Evolutionary conservation across 2,113 vertebrate species (phyloP).

Genomic region (Crotalus tigris): DNA sequence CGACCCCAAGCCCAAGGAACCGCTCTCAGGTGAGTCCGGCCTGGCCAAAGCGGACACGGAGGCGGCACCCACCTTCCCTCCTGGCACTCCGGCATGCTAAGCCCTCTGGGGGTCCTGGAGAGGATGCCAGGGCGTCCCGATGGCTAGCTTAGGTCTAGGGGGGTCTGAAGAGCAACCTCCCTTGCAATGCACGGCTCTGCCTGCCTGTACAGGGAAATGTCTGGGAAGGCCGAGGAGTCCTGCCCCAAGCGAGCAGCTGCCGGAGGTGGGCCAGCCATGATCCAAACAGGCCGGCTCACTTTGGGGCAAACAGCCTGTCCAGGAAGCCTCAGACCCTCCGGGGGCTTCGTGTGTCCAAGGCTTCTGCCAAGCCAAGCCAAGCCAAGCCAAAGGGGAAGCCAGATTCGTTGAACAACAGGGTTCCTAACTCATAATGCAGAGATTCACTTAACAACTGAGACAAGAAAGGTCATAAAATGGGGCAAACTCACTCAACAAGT

Average conservation of each 20-base stretch:
- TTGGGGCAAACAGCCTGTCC: neutral
- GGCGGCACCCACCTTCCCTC: fast-evolving
- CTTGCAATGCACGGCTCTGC: neutral
- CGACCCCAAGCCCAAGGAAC: constrained; percentile 71
- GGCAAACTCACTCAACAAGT: neutral
- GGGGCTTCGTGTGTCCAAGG: neutral
- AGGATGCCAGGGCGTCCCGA: neutral
- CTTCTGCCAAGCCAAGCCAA: neutral
- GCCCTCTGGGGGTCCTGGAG: neutral
- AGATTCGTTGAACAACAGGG: fast-evolving
- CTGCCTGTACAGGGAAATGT: neutral
- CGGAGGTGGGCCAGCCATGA: neutral
- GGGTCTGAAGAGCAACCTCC: fast-evolving
- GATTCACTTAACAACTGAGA: neutral
- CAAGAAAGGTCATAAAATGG: neutral
- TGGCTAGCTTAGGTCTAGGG: neutral
- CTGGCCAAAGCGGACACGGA: fast-evolving
- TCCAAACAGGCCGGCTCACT: neutral
- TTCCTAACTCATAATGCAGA: neutral
- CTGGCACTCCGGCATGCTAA: neutral
- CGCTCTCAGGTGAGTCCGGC: constrained; percentile 76
- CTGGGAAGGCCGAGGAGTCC: neutral
- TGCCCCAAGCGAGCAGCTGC: neutral
- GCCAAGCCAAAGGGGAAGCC: neutral
- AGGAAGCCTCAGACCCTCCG: neutral